These are phyloP conservation scores for Troides oblongomaculatus DNA, from an alignment of 2,888 invertebrate genomes.

Conservation along the genomic window DNA sequence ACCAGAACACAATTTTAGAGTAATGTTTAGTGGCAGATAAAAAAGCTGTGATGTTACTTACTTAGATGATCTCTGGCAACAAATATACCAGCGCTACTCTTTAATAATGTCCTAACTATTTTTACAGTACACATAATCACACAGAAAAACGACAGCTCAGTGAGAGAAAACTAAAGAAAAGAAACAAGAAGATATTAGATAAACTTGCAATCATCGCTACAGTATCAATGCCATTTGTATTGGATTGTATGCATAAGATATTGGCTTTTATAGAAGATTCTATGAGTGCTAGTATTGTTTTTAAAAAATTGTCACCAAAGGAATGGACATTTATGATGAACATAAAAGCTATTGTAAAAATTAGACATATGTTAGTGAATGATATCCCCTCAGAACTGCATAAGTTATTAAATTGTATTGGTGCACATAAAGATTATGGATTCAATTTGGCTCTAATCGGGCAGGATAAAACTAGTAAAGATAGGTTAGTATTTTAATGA, in stretches of 20 bases:
- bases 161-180: slow-evolving; percentile 3
- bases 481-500: slow-evolving; percentile 11
- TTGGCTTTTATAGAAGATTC: slow-evolving; percentile 15
- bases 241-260: slow-evolving; percentile 8
- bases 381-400: not conserved
- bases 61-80: no score
- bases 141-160: not conserved
- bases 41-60: no score
- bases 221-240: slow-evolving; percentile 10
- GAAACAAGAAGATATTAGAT: not conserved
- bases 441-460: slow-evolving; percentile 7
- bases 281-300: slow-evolving; percentile 2
- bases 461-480: slow-evolving; percentile 19
- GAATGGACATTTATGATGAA: slow-evolving; percentile 19
- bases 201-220: slow-evolving; percentile 10
- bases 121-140: not conserved
- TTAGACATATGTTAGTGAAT: not conserved
- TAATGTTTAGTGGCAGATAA: no score
- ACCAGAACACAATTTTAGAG: no score
- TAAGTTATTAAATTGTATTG: slow-evolving; percentile 3
- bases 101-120: not conserved
- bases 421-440: slow-evolving; percentile 1
- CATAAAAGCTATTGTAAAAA: slow-evolving; percentile 19
- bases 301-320: slow-evolving; percentile 5
- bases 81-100: no score